phyloP scores from a whole-genome alignment of 2,797 vertebrate species.

The Coracias cyanogaster region DNA sequence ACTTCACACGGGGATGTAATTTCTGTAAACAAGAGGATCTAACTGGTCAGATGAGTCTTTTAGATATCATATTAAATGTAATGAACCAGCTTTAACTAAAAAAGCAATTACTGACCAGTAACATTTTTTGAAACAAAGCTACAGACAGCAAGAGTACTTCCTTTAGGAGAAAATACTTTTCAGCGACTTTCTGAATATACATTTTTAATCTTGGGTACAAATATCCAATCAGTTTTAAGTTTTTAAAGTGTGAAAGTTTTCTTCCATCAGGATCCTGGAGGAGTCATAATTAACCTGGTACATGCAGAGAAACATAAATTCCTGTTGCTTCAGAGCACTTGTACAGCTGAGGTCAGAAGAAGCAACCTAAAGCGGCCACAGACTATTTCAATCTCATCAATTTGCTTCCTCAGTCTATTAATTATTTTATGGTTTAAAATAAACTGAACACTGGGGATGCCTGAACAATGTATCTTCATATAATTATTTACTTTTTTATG shows the following conservation, averaged over 20 bases:
- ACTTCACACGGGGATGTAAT: background rate
- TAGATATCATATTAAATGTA: background rate
- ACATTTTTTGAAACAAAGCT: background rate
- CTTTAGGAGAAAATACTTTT: background rate
- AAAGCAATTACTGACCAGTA: background rate
- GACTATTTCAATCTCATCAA: background rate
- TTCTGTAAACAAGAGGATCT: background rate
- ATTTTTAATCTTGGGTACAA: background rate
- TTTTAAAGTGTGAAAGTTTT: background rate
- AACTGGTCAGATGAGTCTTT: background rate
- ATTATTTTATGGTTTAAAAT: constrained; percentile 28
- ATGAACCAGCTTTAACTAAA: background rate
- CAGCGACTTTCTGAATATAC: background rate
- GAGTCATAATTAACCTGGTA: background rate
- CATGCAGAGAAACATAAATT: background rate
- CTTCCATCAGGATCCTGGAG: background rate
- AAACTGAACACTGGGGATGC: background rate
- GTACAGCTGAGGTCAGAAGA: background rate
- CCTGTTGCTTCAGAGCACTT: background rate
- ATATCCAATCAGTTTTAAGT: background rate
- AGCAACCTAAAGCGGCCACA: background rate
- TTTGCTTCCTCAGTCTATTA: constrained; percentile 1
- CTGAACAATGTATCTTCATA: background rate
- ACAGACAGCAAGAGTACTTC: background rate
- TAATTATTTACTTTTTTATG: background rate